Base-by-base conservation (phyloP, 1,140 invertebrate genomes). In the Drosophila bocqueti region DNA sequence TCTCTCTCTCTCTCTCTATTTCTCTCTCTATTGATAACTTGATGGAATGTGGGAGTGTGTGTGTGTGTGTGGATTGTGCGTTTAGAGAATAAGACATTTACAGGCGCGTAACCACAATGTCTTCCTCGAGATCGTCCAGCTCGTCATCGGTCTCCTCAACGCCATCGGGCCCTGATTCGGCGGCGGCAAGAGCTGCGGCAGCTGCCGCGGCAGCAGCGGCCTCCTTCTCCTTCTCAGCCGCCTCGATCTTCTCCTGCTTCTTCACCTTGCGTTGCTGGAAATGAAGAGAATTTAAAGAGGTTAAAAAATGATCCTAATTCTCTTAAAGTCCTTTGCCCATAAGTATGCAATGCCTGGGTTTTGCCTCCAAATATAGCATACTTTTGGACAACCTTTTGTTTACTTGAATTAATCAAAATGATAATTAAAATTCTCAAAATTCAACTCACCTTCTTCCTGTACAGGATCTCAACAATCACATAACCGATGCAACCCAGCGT, bases 41-140 rank as follows among this genome's bases (percentile, higher is more conserved):
- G 63, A 65, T 65, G 63, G 63, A 65, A 65, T 65, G 26, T 65
- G 43, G 18, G 43, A 8, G 45, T 55, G 58, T 42, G 47, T 50
- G 47, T 42, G 47, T 50, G 47, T 46, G 16, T 38, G 49, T 43
- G 26, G 45, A 11, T 40, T 55, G 52, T 55, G 18, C 34, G 21
- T 15, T 55, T 55, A 38, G 50, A 26, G 45, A 59, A 62, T 49
- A 21, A 46, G 40, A 74, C 36, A 58, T 68, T 73, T 95, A 97
- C 79, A 97, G 95, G 93, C 97, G 96, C 45, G 96, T 97, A 79
- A 97, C 96, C 81, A 97, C 96, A 91, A 97, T 97, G 85, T 97
- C 96, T 90, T 97, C 96, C 93, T 97, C 96, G 67, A 97, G 96
- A 89, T 97, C 96, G 92, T 97, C 96, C 83, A 96, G 95, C 91